These are phyloP conservation scores for Xiphophorus hellerii DNA, from an alignment of 2,113 vertebrate species.

Conservation along the genomic window DNA sequence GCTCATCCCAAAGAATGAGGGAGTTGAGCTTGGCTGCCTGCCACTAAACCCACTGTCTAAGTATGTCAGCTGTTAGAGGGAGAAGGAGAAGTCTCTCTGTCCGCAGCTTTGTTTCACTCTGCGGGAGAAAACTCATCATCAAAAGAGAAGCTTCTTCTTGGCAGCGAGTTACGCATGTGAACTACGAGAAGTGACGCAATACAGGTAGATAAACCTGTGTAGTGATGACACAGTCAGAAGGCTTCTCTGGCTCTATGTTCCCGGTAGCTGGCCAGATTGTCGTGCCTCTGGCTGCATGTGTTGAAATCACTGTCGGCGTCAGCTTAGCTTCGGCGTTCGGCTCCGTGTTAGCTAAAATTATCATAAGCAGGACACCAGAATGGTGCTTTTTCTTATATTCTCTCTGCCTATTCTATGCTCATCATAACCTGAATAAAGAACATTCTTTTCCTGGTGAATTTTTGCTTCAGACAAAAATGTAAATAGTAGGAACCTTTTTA, in stretches of 20 bases:
- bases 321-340: constrained; percentile 27
- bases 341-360: background rate
- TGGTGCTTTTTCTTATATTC: background rate
- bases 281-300: background rate
- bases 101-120: constrained; percentile 42
- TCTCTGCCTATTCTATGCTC: too few species aligned
- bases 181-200: constrained; percentile 62
- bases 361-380: constrained; percentile 8
- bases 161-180: constrained; percentile 40
- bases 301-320: constrained; percentile 22
- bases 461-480: too few species aligned
- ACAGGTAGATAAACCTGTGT: constrained; percentile 48
- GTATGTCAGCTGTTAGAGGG: constrained; percentile 59
- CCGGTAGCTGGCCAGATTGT: constrained; percentile 30
- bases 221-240: constrained; percentile 54
- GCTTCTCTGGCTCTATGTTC: constrained; percentile 26
- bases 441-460: too few species aligned
- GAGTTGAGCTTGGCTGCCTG: constrained; percentile 31
- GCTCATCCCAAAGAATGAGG: constrained; percentile 38
- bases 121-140: constrained; percentile 47
- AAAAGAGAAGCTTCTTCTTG: constrained; percentile 41
- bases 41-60: constrained; percentile 45
- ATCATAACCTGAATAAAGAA: too few species aligned
- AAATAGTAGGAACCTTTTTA: too few species aligned
- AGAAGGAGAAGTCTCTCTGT: constrained; percentile 32